phyloP scores from a whole-genome alignment of 92 coral and sea anemone species.

The Hydrozoanthus gracilis region DNA sequence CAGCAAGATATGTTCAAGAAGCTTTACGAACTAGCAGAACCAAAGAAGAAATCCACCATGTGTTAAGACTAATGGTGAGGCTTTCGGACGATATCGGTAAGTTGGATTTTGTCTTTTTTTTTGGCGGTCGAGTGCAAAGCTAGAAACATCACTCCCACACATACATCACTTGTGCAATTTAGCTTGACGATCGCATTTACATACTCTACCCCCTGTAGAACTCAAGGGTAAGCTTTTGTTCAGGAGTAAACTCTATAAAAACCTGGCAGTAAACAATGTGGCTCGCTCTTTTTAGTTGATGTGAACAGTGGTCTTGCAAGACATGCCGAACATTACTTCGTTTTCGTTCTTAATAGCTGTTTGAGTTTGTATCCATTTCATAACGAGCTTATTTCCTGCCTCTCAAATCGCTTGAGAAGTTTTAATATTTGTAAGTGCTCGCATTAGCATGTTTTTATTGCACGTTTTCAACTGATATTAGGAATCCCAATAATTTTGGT shows the following conservation, averaged over 20 bases:
- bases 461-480: not conserved
- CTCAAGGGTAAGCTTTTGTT: slow-evolving; percentile 28
- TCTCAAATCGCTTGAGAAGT: not conserved
- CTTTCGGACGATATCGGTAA: slow-evolving; percentile 97
- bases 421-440: not conserved
- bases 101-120: slow-evolving; percentile 32
- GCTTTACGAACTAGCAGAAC: slow-evolving; percentile 83
- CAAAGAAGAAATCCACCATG: slow-evolving; percentile 91
- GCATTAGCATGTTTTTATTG: not conserved
- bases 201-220: slow-evolving; percentile 15
- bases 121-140: slow-evolving; percentile 1
- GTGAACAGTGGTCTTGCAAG: not conserved
- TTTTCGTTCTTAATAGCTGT: not conserved
- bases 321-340: slow-evolving; percentile 5
- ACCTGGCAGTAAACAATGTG: not conserved
- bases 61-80: slow-evolving; percentile 86
- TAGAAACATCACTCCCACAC: slow-evolving; percentile 13
- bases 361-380: slow-evolving; percentile 17
- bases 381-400: slow-evolving; percentile 25
- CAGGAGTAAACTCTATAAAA: slow-evolving; percentile 22
- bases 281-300: not conserved
- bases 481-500: not conserved
- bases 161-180: slow-evolving; percentile 39
- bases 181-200: slow-evolving; percentile 12
- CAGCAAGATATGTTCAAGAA: slow-evolving; percentile 94